Base-by-base conservation (phyloP, 2,888 invertebrate genomes). In the Nasonovia ribisnigri region DNA sequence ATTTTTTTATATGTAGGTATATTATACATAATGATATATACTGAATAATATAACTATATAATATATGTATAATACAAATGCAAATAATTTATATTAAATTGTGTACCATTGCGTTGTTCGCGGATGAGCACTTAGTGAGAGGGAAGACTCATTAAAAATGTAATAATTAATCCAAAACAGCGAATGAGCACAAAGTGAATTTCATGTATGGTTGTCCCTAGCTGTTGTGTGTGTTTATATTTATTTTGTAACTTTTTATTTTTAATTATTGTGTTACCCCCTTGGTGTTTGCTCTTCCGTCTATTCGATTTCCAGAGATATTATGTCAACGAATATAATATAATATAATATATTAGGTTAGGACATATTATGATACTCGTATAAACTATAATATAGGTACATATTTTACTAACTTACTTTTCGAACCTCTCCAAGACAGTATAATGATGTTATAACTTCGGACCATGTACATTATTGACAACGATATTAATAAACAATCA, bases 111-210 rank as follows among this genome's bases (percentile, higher is more conserved):
- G 60, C 57, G 91, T 87, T 67, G 91, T 84, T n/a, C 43, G 86
- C 87, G 67, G 67, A 77, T 13, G 67, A 92, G 92, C 92, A 92
- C 92, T 92, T 92, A 77, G 88, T 88, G 88, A 51, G 48, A 88
- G 77, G 67, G 88, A 92, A 88, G 67, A 92, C 88, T 92, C 92
- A 88, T 92, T 92, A 92, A 92, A 92, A 92, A 92, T 92, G 51
- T 92, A 92, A 92, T 88, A 88, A 88, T 92, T 92, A 92, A 92
- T 92, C 67, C 77, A 51, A 92, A 92, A 92, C 88, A 51, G 92
- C 87, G 87, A 67, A 92, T 46, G 87, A 60, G 48, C 67, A 77
- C 51, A 88, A 92, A 92, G 92, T 88, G 88, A 88, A 92, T 92
- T 92, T 92, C 51, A 77, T 51, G 88, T 92, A 92, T 51, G 67